phyloP scores from a whole-genome alignment of 2,888 invertebrate species.

The Sceliomorpha sp. region DNA sequence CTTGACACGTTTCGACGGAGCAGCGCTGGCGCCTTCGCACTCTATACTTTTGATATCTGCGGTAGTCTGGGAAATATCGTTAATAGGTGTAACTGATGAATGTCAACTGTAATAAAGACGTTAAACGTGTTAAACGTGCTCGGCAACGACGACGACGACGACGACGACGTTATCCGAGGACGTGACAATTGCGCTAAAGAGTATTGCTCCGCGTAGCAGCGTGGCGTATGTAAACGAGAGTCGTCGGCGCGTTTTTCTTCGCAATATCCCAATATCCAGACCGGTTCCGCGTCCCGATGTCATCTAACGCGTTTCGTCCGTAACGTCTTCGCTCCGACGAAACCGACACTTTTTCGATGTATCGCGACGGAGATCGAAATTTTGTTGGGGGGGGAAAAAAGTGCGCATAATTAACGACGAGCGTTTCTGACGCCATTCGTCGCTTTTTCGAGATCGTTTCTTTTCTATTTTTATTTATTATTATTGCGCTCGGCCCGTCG shows the following conservation, averaged over 20 bases:
- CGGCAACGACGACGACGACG: slow-evolving; percentile 10
- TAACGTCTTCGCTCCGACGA: background rate
- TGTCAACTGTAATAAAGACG: slow-evolving; percentile 49
- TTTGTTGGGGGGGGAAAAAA: background rate
- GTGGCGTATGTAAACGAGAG: slow-evolving; percentile 18
- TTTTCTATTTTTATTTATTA: slow-evolving; percentile 81
- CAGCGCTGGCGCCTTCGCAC: too few species aligned
- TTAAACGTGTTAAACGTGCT: too few species aligned
- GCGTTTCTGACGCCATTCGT: background rate
- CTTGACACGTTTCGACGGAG: too few species aligned
- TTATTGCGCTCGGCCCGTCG: background rate
- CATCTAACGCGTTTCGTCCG: slow-evolving; percentile 1
- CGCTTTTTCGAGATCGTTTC: slow-evolving; percentile 63
- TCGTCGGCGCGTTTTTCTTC: slow-evolving; percentile 1
- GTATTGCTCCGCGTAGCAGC: slow-evolving; percentile 21
- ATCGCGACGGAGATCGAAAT: slow-evolving; percentile 2
- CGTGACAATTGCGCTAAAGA: slow-evolving; percentile 35
- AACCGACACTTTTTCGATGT: too few species aligned
- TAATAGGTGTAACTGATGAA: too few species aligned
- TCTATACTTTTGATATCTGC: too few species aligned
- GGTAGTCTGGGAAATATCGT: too few species aligned
- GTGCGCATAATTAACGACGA: background rate
- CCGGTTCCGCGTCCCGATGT: slow-evolving; percentile 5
- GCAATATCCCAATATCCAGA: background rate
- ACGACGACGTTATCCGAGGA: slow-evolving; percentile 40